Base-by-base conservation (phyloP, 1,140 invertebrate genomes). In the Ceratina japonica region DNA sequence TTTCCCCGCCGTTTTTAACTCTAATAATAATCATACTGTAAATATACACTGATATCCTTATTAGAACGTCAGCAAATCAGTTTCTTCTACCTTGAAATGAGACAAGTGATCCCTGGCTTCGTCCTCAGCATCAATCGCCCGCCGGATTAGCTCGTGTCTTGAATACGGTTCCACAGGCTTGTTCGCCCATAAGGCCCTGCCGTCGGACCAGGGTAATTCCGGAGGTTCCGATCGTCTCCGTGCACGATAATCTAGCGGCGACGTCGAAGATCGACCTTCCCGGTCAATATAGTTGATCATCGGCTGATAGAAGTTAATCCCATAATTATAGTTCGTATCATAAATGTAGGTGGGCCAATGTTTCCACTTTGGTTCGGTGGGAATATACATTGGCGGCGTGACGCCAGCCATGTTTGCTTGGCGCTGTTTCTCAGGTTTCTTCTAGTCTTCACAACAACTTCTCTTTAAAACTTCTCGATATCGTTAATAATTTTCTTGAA, bases 291-390 rank as follows among this genome's bases (percentile, higher is more conserved):
- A 97, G 87, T 97, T 96, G 77, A 97, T 95, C 96, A 97, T 96
- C 15, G 96, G 96, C 87, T 97, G 95, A 90, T 97, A 97, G 89
- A 94, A 96, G 88, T 97, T 96, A 68, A 96, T 96, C 7, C 95
- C 96, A 82, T 95, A 96, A 52, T 95, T 94, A 91, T 97, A 97
- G 91, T 97, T 97, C 88, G 95, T 94, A 81, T 96, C 94, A 88
- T 97, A 97, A 31, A 95, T 94, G 27, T 93, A 90, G 1, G 95
- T 95, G n/a, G 94, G 93, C 62, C 82, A 63, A 75, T 91, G 91
- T 8, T 80, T 88, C 92, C 92, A 93, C 75, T 87, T 89, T 5
- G 91, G 69, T n/a, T 90, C 88, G 15, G 89, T 20, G 1, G 95
- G 95, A 85, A 94, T 91, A 56, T 92, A 83, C 44, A 87, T 78